These are phyloP conservation scores for Drosophila leonis DNA, from an alignment of 2,888 invertebrate species.

Conservation along the genomic window DNA sequence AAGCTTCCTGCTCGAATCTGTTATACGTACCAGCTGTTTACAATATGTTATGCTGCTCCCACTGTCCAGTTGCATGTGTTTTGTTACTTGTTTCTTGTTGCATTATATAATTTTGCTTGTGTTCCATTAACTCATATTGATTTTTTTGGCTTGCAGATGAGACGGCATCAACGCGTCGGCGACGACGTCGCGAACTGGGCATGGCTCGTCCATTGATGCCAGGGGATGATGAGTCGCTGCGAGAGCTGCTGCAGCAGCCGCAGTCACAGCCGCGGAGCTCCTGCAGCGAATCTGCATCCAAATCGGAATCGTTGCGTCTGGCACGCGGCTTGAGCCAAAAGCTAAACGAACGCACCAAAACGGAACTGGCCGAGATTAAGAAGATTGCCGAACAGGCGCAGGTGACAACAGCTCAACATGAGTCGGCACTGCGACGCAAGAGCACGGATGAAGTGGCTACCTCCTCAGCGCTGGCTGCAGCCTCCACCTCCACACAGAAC, in stretches of 20 bases:
- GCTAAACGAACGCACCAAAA: conserved; percentile 83
- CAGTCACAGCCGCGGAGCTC: conserved; percentile 72
- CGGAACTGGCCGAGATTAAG: conserved; percentile 84
- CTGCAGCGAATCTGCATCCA: conserved; percentile 58
- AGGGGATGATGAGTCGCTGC: conserved; percentile 79
- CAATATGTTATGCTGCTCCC: conserved; percentile 69
- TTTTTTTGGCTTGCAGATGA: conserved; percentile 83
- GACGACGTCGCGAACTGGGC: conserved; percentile 84
- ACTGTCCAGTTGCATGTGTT: conserved; percentile 56
- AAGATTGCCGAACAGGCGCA: conserved; percentile 83
- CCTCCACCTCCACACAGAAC: conserved; percentile 37
- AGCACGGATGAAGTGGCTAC: conserved; percentile 85
- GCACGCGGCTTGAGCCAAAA: conserved; percentile 81
- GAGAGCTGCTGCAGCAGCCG: conserved; percentile 81
- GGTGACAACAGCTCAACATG: conserved; percentile 22
- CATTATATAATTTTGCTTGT: not conserved
- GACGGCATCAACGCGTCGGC: conserved; percentile 78
- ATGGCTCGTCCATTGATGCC: conserved; percentile 83
- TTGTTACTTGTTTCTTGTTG: not conserved
- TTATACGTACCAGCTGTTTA: conserved; percentile 59
- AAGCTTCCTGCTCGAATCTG: conserved; percentile 45
- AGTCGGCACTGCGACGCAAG: conserved; percentile 72
- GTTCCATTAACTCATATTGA: not conserved
- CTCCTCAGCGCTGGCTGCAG: not conserved
- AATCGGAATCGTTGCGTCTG: conserved; percentile 63